These are phyloP conservation scores for Liparis tanakae DNA, from an alignment of 2,797 vertebrate genomes.

Conservation along the genomic window DNA sequence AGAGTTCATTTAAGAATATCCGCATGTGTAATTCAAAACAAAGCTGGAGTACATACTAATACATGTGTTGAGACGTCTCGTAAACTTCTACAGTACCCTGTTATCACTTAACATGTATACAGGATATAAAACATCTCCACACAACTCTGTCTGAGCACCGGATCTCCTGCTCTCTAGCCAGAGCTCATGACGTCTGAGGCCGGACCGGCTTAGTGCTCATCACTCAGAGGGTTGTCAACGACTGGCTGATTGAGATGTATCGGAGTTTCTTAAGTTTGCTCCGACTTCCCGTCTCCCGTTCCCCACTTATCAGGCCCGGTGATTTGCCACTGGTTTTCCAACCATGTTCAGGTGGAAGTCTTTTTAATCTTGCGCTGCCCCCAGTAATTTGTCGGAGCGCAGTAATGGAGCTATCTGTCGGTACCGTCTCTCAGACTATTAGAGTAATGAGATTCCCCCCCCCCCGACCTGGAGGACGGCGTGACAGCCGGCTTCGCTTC, in stretches of 20 bases:
- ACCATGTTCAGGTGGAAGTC: conserved; percentile 59
- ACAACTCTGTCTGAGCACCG: conserved; percentile 33
- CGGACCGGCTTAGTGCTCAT: conserved; percentile 20
- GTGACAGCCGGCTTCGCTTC: conserved; percentile 47
- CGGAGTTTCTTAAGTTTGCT: conserved; percentile 47
- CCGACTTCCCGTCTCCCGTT: conserved; percentile 52
- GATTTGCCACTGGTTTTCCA: conserved; percentile 40
- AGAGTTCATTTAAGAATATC: no score
- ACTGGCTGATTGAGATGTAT: conserved; percentile 56
- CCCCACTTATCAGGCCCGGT: conserved; percentile 43
- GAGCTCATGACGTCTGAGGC: conserved; percentile 20
- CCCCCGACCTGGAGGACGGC: conserved; percentile 13
- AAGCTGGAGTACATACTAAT: no score
- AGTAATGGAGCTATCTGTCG: conserved; percentile 71
- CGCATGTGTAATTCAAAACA: no score
- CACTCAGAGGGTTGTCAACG: conserved; percentile 38
- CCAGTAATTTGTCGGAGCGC: conserved; percentile 60
- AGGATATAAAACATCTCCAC: no score
- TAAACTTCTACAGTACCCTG: no score
- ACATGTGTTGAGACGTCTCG: no score
- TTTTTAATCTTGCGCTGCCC: conserved; percentile 69
- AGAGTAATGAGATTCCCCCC: conserved; percentile 68
- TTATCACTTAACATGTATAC: no score
- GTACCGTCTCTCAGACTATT: conserved; percentile 65
- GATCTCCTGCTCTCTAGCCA: conserved; percentile 17